Evolutionary conservation across 1,140 invertebrate genomes (phyloP), one percentile per base, ranked within the genome.

Genomic region (Caligus rogercresseyi): DNA sequence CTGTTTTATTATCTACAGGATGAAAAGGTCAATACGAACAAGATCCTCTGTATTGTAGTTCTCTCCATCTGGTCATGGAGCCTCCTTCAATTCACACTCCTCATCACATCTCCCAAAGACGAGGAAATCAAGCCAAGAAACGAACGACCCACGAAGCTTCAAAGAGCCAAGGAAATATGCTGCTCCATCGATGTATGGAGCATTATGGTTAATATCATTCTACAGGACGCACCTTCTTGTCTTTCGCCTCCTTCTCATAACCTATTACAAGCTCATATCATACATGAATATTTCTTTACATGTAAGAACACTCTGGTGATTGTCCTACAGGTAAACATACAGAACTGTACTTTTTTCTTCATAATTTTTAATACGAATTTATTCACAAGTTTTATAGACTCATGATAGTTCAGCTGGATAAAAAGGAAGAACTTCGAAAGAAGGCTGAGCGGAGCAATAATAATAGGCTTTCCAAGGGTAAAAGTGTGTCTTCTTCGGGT

Each of bases 261-360:
- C 83, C 0, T 82, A 89, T 66, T 91, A 87, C 70, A 78, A 82
- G 63, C 88, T 91, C 18, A 83, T 91, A 54, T 89, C 84, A 68
- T 91, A 91, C 70, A 89, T 89, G 81, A 92, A 91, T 68, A 74
- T 91, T 56, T 93, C 72, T 91, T 93, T 72, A 91, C 88, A 66
- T 88, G 86, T 72, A 86, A 89, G 70, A 89, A 89, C 68, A 86
- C 84, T 1, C 74, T 89, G 67, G 88, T 91, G 3, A 91, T 91
- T 65, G 70, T 89, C 1, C 74, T 92, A 0, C 85, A 91, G 69
- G 75, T 90, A 43, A 91, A 91, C 68, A 74, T 67, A 25, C 59
- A 65, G 11, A 21, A 11, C 7, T 25, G 11, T 25, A 11, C 4
- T 21, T 26, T 25, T 26, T 58, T 15, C 21, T 15, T 25, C 19